Base-by-base conservation (phyloP, 2,797 vertebrate species). In the Manis crassicaudata region DNA sequence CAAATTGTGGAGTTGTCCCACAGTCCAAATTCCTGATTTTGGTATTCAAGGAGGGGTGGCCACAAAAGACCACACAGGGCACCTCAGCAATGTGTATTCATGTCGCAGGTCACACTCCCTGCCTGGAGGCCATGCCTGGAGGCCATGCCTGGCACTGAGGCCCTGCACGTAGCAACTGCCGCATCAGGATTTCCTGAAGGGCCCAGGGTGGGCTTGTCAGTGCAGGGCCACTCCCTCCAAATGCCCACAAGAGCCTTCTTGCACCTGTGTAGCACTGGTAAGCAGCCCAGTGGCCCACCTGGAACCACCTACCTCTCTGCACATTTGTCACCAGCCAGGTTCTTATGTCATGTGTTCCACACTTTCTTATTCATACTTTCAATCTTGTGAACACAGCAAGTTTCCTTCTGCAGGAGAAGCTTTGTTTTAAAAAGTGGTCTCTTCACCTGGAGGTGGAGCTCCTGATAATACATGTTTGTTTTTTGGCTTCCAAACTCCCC, bases 271-370 rank as follows among this genome's bases (percentile, higher is more conserved):
- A 75, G 35, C 8, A 1, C 6, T 4, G 16, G 16, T 13, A 20
- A 67, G 56, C 40, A 62, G 72, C 5, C 29, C 50, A 7, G 1
- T 50, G 27, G 56, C 35, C 54, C 43, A 8, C 5, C 1, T 37
- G 18, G 32, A 32, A 20, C 25, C 37, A 5, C 35, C 12, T 4
- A 32, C 9, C n/a, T 67, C 35, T 63, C 76, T 60, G 27, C 6
- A 7, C 50, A 25, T 37, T 16, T 21, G n/a, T 72, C 16, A 29
- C 16, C 58, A 25, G 72, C n/a, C 79, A 23, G 6, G 25, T n/a
- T 13, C 37, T 11, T 1, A 29, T 1, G 37, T 1, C 16, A 16
- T 5, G 1, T 1, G 3, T 12, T 23, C 50, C 27, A 5, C 2
- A 0, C 32, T 23, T 63, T 14, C 65, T 63, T 8, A 10, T 9